phyloP scores from a whole-genome alignment of 53 echinoderm and acorn worm genomes.

The Apostichopus leukothele region DNA sequence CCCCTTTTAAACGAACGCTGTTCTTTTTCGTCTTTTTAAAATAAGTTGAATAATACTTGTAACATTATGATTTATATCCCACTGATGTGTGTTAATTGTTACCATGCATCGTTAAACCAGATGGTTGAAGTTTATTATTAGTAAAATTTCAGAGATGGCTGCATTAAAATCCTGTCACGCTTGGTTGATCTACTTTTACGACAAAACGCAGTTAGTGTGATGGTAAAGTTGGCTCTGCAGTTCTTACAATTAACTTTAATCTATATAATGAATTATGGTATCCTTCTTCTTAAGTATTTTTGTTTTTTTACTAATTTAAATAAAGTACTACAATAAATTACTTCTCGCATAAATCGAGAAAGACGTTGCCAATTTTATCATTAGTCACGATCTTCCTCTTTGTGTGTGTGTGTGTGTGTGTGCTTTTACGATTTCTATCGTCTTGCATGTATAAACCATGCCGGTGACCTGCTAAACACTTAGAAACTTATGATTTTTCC shows the following conservation, averaged over 20 bases:
- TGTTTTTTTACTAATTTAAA: not conserved
- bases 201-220: not conserved
- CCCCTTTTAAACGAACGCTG: too few species aligned
- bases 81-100: too few species aligned
- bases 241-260: too few species aligned
- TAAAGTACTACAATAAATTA: not conserved
- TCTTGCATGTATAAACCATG: not conserved
- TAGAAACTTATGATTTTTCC: not conserved
- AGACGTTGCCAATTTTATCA: not conserved
- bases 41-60: too few species aligned
- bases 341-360: not conserved
- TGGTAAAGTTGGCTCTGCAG: too few species aligned
- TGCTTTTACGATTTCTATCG: not conserved
- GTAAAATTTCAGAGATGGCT: not conserved
- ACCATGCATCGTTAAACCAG: too few species aligned
- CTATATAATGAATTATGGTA: too few species aligned
- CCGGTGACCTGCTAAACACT: not conserved
- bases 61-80: too few species aligned
- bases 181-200: not conserved
- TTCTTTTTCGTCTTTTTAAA: too few species aligned
- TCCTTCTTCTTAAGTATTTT: too few species aligned
- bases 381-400: not conserved
- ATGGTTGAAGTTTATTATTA: too few species aligned
- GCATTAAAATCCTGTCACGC: not conserved
- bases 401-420: too few species aligned